These are phyloP conservation scores for Priocnemis perturbator DNA, from an alignment of 2,888 invertebrate species.

Conservation along the genomic window DNA sequence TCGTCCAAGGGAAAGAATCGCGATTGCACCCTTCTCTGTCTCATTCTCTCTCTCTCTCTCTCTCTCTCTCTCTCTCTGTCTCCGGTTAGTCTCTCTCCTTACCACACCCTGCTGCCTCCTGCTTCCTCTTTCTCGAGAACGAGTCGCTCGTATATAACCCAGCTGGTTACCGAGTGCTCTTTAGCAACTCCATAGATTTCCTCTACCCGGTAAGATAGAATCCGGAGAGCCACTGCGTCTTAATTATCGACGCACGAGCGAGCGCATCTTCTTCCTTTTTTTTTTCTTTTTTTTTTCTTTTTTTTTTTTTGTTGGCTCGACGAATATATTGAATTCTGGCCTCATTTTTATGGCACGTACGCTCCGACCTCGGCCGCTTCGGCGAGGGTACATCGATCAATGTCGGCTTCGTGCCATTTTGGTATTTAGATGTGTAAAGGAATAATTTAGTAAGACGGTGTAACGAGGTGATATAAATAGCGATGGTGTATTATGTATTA, in stretches of 20 bases:
- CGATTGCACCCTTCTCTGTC: background rate
- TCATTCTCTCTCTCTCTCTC: background rate
- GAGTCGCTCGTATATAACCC: too few relatives aligned
- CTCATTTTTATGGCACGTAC: too few relatives aligned
- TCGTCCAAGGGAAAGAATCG: conserved; percentile 1
- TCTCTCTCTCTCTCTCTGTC: background rate
- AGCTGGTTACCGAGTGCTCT: background rate
- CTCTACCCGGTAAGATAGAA: background rate
- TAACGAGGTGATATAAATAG: too few relatives aligned
- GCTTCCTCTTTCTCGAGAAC: background rate
- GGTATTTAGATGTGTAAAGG: too few relatives aligned
- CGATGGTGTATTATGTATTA: too few relatives aligned
- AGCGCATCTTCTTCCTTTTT: background rate
- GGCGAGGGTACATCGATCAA: too few relatives aligned
- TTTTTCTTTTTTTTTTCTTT: too few relatives aligned
- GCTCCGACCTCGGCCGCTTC: too few relatives aligned
- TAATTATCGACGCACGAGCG: background rate
- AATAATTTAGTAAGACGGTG: too few relatives aligned
- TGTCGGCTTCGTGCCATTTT: too few relatives aligned
- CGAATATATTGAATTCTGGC: too few relatives aligned
- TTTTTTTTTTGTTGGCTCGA: background rate
- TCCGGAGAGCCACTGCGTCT: conserved; percentile 3
- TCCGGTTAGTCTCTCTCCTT: background rate
- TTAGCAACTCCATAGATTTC: conserved; percentile 6
- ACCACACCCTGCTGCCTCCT: background rate